Percentiles rank a stretch among this genome's conserved stretches.
These are phyloP conservation scores for Catharus ustulatus DNA, from an alignment of 2,797 vertebrate species.

Conservation along the genomic window DNA sequence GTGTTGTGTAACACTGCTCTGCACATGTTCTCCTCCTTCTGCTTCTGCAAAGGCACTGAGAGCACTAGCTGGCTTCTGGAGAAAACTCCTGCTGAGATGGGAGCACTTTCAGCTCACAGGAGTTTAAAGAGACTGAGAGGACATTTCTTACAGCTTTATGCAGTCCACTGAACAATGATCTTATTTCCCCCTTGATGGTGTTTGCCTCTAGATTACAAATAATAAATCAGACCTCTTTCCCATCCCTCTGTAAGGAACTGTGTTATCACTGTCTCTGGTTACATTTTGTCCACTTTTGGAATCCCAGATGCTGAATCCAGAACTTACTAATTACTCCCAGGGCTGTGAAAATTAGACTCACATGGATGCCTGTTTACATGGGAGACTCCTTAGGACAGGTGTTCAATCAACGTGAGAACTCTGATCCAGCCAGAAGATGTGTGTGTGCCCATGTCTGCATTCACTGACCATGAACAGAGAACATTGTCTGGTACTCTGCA, in stretches of 20 bases:
- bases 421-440: not conserved
- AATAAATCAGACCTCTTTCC: not conserved
- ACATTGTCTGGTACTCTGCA: not conserved
- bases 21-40: conserved; percentile 34
- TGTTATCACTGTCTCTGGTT: not conserved
- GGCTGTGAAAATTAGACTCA: not conserved
- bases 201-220: not conserved
- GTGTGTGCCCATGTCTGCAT: no score
- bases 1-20: conserved; percentile 25
- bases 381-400: not conserved
- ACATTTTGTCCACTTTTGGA: not conserved
- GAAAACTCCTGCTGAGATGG: not conserved
- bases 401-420: not conserved
- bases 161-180: not conserved
- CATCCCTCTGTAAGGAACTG: not conserved
- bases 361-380: not conserved
- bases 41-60: conserved; percentile 8
- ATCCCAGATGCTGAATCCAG: not conserved
- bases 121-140: not conserved
- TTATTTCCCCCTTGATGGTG: not conserved
- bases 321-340: not conserved
- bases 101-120: not conserved
- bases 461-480: not conserved
- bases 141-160: not conserved
- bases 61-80: not conserved